A percentile compares a stretch with the other conserved stretches of the same genome.
Conservation (phyloP, 2,888 invertebrate genomes). For the Conus canariensis region DNA sequence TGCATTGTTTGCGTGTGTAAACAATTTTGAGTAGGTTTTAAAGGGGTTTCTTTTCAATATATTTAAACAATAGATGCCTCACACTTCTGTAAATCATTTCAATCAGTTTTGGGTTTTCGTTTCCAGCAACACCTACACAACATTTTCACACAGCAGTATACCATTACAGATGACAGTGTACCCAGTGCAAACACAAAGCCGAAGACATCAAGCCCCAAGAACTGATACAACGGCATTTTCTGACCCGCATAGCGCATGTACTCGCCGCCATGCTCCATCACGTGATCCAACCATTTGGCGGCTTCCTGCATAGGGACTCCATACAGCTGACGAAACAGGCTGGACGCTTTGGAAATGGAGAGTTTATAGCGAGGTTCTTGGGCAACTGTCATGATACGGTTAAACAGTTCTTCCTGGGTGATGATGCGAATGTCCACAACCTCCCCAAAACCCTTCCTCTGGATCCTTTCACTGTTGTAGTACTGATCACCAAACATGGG, state of each 20-base stretch:
- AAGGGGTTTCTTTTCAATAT: neutral
- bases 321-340: slow-evolving; percentile 14
- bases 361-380: slow-evolving; percentile 8
- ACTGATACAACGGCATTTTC: slow-evolving; percentile 26
- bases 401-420: neutral
- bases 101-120: neutral
- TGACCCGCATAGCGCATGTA: slow-evolving; percentile 23
- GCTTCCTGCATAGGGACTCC: neutral
- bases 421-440: neutral
- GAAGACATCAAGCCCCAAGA: neutral
- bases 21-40: neutral
- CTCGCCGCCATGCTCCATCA: slow-evolving; percentile 13
- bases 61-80: too few species aligned
- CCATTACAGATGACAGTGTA: neutral
- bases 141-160: slow-evolving; percentile 10
- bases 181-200: slow-evolving; percentile 16
- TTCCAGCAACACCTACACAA: neutral
- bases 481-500: neutral
- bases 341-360: slow-evolving; percentile 21
- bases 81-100: neutral
- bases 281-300: slow-evolving; percentile 28
- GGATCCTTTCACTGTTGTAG: slow-evolving; percentile 8
- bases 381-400: neutral
- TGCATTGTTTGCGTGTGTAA: neutral
- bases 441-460: neutral